These are phyloP conservation scores for Drosophila arawakana DNA, from an alignment of 1,140 invertebrate genomes.

Conservation along the genomic window DNA sequence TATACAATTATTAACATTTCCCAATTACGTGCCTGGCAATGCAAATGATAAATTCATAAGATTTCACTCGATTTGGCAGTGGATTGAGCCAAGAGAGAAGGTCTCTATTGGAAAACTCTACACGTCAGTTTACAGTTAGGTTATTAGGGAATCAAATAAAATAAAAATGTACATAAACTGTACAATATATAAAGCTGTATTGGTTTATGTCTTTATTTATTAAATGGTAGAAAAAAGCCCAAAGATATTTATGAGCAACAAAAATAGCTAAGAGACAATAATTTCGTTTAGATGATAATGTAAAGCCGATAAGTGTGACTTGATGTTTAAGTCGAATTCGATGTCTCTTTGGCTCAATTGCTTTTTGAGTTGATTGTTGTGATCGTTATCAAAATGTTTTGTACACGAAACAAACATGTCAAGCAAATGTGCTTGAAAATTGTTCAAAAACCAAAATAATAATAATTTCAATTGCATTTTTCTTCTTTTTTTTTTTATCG, in stretches of 20 bases:
- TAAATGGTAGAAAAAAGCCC: neutral
- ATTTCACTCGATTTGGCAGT: conserved; percentile 46
- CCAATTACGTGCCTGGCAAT: conserved; percentile 58
- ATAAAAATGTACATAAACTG: conserved; percentile 10
- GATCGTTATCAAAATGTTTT: conserved; percentile 80
- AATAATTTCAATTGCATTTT: conserved; percentile 78
- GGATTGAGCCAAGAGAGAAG: neutral
- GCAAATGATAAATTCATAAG: conserved; percentile 44
- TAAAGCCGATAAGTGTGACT: conserved; percentile 60
- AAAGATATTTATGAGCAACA: conserved; percentile 32
- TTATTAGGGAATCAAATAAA: conserved; percentile 35
- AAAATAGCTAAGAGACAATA: conserved; percentile 49
- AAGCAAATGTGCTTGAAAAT: conserved; percentile 76
- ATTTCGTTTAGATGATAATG: conserved; percentile 74
- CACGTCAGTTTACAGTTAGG: conserved; percentile 50
- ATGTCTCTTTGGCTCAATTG: conserved; percentile 60
- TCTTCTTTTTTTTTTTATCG: neutral
- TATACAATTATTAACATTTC: conserved; percentile 68
- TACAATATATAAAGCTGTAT: conserved; percentile 7
- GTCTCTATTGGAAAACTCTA: conserved; percentile 38
- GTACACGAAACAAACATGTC: conserved; percentile 78
- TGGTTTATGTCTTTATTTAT: conserved; percentile 13
- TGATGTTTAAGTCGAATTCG: conserved; percentile 14
- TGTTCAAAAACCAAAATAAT: conserved; percentile 70
- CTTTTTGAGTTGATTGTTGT: conserved; percentile 59